A percentile compares a stretch with the other conserved stretches of the same genome.
Conservation (phyloP, 2,888 invertebrate species). For the Temnothorax rugatulus region DNA sequence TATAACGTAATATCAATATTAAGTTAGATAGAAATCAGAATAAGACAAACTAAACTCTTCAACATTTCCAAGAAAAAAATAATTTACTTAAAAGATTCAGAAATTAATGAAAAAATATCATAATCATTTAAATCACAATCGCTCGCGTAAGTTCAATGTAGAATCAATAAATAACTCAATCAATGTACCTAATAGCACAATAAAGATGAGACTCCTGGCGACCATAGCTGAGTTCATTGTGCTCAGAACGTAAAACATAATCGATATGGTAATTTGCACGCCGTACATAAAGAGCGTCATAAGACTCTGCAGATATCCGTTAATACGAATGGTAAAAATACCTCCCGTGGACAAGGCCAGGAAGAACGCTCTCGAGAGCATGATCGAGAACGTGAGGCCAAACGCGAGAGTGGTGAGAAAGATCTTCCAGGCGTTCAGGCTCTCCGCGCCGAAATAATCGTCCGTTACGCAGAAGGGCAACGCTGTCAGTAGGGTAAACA, state of each 20-base stretch:
- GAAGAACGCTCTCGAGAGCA: slow-evolving; percentile 89
- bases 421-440: slow-evolving; percentile 88
- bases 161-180: neutral
- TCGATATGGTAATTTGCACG: slow-evolving; percentile 87
- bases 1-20: neutral
- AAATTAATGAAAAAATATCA: neutral
- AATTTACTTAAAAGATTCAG: neutral
- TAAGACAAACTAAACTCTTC: neutral
- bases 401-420: slow-evolving; percentile 89
- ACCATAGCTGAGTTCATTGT: slow-evolving; percentile 81
- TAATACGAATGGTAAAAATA: slow-evolving; percentile 90
- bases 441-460: slow-evolving; percentile 76
- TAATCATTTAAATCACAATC: neutral
- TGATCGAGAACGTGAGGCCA: slow-evolving; percentile 89
- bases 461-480: slow-evolving; percentile 86
- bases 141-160: neutral
- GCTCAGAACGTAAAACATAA: slow-evolving; percentile 80
- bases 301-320: slow-evolving; percentile 90
- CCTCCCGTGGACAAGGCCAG: slow-evolving; percentile 90
- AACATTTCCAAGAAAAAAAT: slow-evolving; percentile 5
- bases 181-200: slow-evolving; percentile 87
- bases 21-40: neutral
- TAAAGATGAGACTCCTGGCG: slow-evolving; percentile 83
- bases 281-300: slow-evolving; percentile 89
- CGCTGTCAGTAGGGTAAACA: slow-evolving; percentile 85